A percentile compares a stretch with the other conserved stretches of the same genome.
These are phyloP conservation scores for Ovis aries DNA, from an alignment of 2,113 vertebrate species.

Conservation along the genomic window ARS-UI_Ramb_v3.0 NC_056070.1:69139001-69139500, in stretches of 20 bases:
- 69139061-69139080: neutral
- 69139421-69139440: neutral
- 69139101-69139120: neutral
- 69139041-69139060: neutral
- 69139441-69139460: conserved; percentile 17
- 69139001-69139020: conserved; percentile 25
- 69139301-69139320: neutral
- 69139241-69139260: conserved; percentile 4
- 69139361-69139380: neutral
- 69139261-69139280: neutral
- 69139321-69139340: neutral
- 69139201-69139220: neutral
- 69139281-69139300: conserved; percentile 20
- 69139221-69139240: neutral
- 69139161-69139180: conserved; percentile 3
- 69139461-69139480: neutral
- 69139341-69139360: neutral
- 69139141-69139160: neutral
- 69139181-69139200: neutral
- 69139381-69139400: neutral
- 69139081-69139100: neutral
- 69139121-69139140: conserved; percentile 16
- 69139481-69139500: neutral
- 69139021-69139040: conserved; percentile 1
- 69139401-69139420: neutral